Base-by-base conservation (phyloP, 2,113 vertebrate genomes). In the Engystomops pustulosus region DNA sequence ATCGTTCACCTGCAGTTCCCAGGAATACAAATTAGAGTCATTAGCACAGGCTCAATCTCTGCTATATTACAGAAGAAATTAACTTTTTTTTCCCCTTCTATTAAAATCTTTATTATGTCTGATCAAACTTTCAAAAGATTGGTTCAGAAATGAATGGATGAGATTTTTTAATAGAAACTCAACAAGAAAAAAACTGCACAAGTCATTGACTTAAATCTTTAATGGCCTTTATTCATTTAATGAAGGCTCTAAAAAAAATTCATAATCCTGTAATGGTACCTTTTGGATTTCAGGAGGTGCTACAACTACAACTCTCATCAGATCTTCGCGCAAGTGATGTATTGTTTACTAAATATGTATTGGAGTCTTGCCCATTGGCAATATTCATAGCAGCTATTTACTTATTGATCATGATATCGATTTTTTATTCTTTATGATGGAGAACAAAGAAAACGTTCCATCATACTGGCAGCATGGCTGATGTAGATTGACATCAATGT, bases 21-120 rank as follows among this genome's bases (percentile, higher is more conserved):
- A 85, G 83, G 83, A 85, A 85, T 85, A 85, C 83, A 85, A 85
- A 85, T 85, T 79, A 85, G 75, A 79, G 77, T 79, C 74, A 85
- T 85, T 85, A 85, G 77, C 75, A 58, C 62, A n/a, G 75, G 67
- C 83, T 70, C 60, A 55, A 58, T 69, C 74, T 78, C 47, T 69
- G 32, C 23, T 69, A 79, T 18, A 79, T 85, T 70, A 44, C 75
- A 70, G 70, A 70, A 69, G 44, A 78, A 79, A 79, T 78, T 84
- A 77, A 77, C 72, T 25, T 78, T 77, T 58, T 30, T 20, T 30
- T 27, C 6, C n/a, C 30, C 32, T 9, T 38, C 45, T 65, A 45
- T 45, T 65, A 76, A 75, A 82, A 70, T 12, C 80, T 74, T 75
- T 75, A 44, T 74, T 75, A 49, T 32, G 36, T 83, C 51, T 72